Base-by-base conservation (phyloP, 1,140 invertebrate species). In the Atta texana region DNA sequence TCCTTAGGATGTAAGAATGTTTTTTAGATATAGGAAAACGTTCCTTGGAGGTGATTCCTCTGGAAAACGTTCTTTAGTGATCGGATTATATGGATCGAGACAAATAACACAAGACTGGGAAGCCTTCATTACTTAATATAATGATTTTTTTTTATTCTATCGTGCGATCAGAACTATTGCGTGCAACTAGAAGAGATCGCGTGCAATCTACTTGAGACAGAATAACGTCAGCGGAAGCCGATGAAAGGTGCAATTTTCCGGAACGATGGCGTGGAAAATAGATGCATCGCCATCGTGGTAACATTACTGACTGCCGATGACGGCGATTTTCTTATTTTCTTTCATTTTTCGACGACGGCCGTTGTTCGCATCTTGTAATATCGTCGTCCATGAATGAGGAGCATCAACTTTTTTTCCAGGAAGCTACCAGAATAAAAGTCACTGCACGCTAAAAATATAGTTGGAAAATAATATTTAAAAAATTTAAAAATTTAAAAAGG, bases 191-290 rank as follows among this genome's bases (percentile, higher is more conserved):
- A 75, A 14, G 53, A 74, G 24, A 66, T 55, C 61, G 44, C 49
- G 34, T 78, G 74, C 72, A 64, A 64, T 78, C 55, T 85, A 44
- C 81, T 63, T 55, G 3, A 0, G 61, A 78, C 61, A 68, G 51
- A 85, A 66, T 57, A 78, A 34, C 64, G 28, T 49, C 61, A 21
- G 53, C 24, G 39, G 39, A 24, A 84, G 3, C 39, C 28, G 55
- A 64, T 28, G 59, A 76, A 87, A 77, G 69, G 71, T 81, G 87
- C 91, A 93, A 93, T 93, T 93, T 93, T 93, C 92, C 90, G 85
- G 78, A 81, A 81, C 87, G 85, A 92, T 93, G 92, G 87, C 16
- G 81, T 91, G 64, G 92, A 93, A 93, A 93, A 93, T 93, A 88
- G 91, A 89, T 86, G 88, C 87, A 81, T 85, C 53, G 76, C 63